These are phyloP conservation scores for Melanotaenia trifasciata DNA, from an alignment of 2,797 vertebrate species.

Conservation along the genomic window DNA sequence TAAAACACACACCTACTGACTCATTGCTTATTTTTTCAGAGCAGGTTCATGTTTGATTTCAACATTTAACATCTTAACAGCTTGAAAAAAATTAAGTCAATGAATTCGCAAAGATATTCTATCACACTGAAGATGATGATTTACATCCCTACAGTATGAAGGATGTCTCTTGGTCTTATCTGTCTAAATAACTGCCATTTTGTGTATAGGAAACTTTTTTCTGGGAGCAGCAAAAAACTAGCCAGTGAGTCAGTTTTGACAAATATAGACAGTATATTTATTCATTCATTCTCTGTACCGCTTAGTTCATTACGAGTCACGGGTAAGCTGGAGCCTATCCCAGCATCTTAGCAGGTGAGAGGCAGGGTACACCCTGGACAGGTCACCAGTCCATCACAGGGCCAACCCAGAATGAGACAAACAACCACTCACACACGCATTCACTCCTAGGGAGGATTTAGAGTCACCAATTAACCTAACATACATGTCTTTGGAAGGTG, in stretches of 20 bases:
- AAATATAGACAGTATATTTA: not conserved
- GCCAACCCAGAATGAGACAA: too few species aligned
- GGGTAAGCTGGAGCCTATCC: too few species aligned
- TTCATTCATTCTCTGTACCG: too few species aligned
- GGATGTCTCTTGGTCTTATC: slow-evolving; percentile 37
- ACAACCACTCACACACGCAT: too few species aligned
- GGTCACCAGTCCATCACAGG: too few species aligned
- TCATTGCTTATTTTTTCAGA: too few species aligned
- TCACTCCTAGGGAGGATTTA: too few species aligned
- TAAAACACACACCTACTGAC: not conserved
- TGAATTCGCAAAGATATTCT: slow-evolving; percentile 28
- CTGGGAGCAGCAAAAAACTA: not conserved
- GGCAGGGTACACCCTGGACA: too few species aligned
- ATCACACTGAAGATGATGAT: slow-evolving; percentile 61
- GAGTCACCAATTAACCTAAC: too few species aligned
- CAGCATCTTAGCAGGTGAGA: too few species aligned
- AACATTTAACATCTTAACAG: not conserved
- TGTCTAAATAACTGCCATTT: slow-evolving; percentile 27
- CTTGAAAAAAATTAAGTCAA: slow-evolving; percentile 9
- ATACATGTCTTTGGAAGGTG: too few species aligned
- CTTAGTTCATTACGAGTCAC: too few species aligned
- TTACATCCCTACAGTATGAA: slow-evolving; percentile 43
- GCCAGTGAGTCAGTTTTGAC: slow-evolving; percentile 3
- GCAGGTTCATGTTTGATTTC: not conserved
- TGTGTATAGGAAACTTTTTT: slow-evolving; percentile 29